Percentiles rank a stretch among this genome's conserved stretches.
Evolutionary conservation across 2,113 vertebrate species (phyloP).

Genomic region (Ptilorrhoa leucosticta): DNA sequence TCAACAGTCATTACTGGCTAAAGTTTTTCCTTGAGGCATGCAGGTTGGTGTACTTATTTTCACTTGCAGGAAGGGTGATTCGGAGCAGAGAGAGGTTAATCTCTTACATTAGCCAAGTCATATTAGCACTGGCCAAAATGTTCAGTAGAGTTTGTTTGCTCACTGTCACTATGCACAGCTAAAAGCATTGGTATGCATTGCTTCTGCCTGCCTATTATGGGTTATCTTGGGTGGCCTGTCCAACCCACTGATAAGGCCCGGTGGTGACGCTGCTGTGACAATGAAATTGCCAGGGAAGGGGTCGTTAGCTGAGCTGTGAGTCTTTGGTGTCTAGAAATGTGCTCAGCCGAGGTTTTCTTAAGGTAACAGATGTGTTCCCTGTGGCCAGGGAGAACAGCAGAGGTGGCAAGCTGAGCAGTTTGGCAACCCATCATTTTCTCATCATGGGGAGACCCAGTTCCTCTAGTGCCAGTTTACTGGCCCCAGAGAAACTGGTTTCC

Average conservation of each 20-base stretch:
- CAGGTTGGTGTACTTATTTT: background rate
- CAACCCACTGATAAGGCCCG: background rate
- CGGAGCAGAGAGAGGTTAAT: background rate
- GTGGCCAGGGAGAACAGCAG: background rate
- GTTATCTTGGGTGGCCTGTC: conserved; percentile 17
- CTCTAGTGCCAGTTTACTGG: background rate
- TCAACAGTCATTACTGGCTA: background rate
- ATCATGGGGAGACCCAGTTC: background rate
- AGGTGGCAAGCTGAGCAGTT: background rate
- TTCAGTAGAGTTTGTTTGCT: conserved; percentile 20
- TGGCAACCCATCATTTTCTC: background rate
- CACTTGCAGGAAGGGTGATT: background rate
- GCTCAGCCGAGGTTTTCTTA: background rate
- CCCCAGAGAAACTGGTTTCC: background rate
- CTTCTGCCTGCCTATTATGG: background rate
- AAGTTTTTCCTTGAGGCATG: background rate
- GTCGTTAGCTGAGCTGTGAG: background rate
- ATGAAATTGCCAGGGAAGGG: background rate
- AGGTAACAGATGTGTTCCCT: background rate
- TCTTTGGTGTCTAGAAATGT: background rate
- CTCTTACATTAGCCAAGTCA: background rate
- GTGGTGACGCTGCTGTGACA: background rate
- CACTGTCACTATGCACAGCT: background rate
- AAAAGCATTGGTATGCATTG: background rate
- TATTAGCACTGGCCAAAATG: background rate